These are phyloP conservation scores for Cairina moschata DNA, from an alignment of 2,113 vertebrate genomes.

Conservation along the genomic window DNA sequence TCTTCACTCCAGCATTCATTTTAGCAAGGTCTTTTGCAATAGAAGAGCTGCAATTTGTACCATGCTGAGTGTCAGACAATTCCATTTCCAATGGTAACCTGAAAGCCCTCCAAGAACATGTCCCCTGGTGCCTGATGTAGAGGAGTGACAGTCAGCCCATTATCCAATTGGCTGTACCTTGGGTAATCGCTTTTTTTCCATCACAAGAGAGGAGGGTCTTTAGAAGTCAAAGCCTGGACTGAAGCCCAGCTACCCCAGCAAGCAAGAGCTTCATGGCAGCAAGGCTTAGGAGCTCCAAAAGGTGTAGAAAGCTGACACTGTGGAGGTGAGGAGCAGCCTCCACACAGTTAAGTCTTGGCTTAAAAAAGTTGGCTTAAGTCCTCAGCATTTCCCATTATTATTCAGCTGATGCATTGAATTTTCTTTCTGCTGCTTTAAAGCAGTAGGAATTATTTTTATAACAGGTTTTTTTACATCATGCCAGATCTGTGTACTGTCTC, in stretches of 20 bases:
- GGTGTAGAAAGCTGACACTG: background rate
- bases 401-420: background rate
- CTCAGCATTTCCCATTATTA: background rate
- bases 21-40: background rate
- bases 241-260: background rate
- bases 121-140: background rate
- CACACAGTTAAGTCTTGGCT: background rate
- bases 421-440: background rate
- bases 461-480: background rate
- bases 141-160: background rate
- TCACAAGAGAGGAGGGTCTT: background rate
- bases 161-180: background rate
- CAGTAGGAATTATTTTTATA: background rate
- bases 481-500: accelerated
- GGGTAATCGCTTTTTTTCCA: background rate
- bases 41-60: background rate
- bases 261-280: background rate
- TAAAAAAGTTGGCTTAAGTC: background rate
- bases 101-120: background rate
- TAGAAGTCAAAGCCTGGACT: background rate
- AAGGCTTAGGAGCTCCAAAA: background rate
- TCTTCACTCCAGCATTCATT: background rate
- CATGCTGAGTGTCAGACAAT: background rate
- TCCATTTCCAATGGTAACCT: background rate
- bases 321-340: background rate